Evolutionary conservation across 1,140 invertebrate species (phyloP), one percentile per base, ranked within the genome.

Genomic region (Calephelis nemesis): DNA sequence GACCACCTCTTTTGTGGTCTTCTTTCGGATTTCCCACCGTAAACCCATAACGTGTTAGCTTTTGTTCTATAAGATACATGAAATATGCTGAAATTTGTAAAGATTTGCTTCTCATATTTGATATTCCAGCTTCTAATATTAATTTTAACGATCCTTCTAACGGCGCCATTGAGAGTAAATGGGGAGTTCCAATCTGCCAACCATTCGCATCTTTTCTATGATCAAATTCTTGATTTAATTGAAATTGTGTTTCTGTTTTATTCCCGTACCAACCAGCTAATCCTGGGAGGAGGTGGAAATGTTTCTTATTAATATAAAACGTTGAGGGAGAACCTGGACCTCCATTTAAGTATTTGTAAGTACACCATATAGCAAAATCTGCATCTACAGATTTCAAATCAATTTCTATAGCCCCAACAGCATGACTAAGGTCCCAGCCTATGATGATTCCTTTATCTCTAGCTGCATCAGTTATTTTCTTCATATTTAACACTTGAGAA

Each of bases 351-450:
- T 90, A 88, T 72, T 91, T 89, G 65, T 91, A 91, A 11, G 86
- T 87, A 47, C 87, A 89, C 85, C 87, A 88, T 7, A 88, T 75
- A 7, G 84, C 88, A 60, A 91, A 91, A 74, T 91, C 88, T 39
- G 77, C 74, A 39, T 87, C 84, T 39, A 88, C 8, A 48, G 67
- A 64, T 7, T 81, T 84, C 0, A 91, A 71, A 77, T 91, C 69
- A 4, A 88, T 67, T 63, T 86, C 83, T 39, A 88, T 54, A 10
- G 72, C 72, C 1, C 87, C 85, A 12, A 84, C 69, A 1, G 81
- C 85, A 39, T 91, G 88, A 42, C 86, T 81, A 7, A 91, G 68
- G 48, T 91, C 88, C 87, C 86, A 91, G 5, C 87, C 87, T 5
- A 90, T 82, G 4, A 84, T 68, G 40, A 88, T 87, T 5, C 72